Percentiles rank a stretch among this genome's conserved stretches.
These are phyloP conservation scores for Phortica okadai DNA, from an alignment of 2,888 invertebrate species.

Conservation along the genomic window DNA sequence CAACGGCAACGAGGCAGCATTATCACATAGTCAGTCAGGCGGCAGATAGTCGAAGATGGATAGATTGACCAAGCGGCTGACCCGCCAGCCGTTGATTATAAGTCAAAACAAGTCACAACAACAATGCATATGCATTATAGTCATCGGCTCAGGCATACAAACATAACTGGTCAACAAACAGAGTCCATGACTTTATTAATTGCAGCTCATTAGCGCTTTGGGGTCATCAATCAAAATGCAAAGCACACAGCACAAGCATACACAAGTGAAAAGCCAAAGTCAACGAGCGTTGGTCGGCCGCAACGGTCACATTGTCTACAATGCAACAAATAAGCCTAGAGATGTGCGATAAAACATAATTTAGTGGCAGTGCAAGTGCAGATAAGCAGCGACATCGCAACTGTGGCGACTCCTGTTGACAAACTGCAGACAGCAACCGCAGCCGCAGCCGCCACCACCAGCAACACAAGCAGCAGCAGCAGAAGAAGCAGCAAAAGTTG, in stretches of 20 bases:
- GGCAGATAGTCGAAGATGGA: not conserved
- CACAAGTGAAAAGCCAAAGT: conserved; percentile 6
- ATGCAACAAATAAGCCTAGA: conserved; percentile 53
- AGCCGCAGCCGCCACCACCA: conserved; percentile 36
- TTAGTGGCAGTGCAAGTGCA: conserved; percentile 64
- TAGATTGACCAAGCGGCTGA: conserved; percentile 2
- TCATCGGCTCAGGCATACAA: conserved; percentile 35
- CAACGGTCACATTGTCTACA: conserved; percentile 29
- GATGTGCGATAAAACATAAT: conserved; percentile 68
- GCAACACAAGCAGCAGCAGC: conserved; percentile 19
- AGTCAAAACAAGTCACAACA: conserved; percentile 18
- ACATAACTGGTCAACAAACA: conserved; percentile 62
- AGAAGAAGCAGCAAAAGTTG: not conserved
- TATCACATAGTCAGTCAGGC: not conserved
- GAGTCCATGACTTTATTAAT: conserved; percentile 71
- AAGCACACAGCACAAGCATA: conserved; percentile 48
- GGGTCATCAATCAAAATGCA: conserved; percentile 65
- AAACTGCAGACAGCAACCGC: conserved; percentile 62
- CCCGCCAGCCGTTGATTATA: not conserved
- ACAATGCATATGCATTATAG: conserved; percentile 13
- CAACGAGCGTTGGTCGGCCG: conserved; percentile 2
- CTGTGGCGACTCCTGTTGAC: conserved; percentile 58
- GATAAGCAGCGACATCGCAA: conserved; percentile 53
- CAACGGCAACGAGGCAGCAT: not conserved
- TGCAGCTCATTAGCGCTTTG: conserved; percentile 70